Percentiles rank a stretch among this genome's conserved stretches.
These are phyloP conservation scores for Drosophila rellima DNA, from an alignment of 2,888 invertebrate genomes.

Conservation along the genomic window DNA sequence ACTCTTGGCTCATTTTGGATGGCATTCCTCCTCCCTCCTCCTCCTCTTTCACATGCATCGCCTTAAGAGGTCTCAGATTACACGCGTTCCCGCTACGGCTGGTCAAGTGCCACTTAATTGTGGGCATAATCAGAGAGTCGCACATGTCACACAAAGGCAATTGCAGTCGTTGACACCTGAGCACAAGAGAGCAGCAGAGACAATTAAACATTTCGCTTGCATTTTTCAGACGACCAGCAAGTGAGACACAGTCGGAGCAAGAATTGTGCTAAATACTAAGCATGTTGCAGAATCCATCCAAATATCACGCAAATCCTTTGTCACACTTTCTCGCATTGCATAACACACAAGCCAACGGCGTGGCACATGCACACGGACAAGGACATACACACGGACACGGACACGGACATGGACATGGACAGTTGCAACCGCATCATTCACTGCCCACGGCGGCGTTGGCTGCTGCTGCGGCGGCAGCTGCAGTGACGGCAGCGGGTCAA, in stretches of 20 bases:
- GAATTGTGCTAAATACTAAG: constrained; percentile 66
- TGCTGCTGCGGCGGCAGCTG: constrained; percentile 71
- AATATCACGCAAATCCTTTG: constrained; percentile 86
- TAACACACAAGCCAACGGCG: constrained; percentile 79
- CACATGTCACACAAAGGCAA: constrained; percentile 27
- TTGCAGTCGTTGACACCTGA: constrained; percentile 74
- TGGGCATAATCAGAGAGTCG: constrained; percentile 53
- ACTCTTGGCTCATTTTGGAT: constrained; percentile 25
- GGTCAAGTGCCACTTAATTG: constrained; percentile 70
- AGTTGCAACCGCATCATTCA: constrained; percentile 73
- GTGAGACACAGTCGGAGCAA: constrained; percentile 30
- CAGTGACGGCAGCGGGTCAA: constrained; percentile 74
- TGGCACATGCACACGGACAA: constrained; percentile 50
- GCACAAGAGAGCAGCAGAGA: constrained; percentile 11
- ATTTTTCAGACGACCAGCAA: constrained; percentile 59
- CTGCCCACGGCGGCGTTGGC: constrained; percentile 77
- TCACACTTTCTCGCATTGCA: constrained; percentile 86
- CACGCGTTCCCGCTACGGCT: constrained; percentile 35
- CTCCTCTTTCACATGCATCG: background rate
- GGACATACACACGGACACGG: constrained; percentile 49
- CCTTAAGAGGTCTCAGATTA: constrained; percentile 54
- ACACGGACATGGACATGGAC: constrained; percentile 62
- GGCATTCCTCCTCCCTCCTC: background rate
- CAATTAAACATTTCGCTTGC: constrained; percentile 57
- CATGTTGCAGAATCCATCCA: constrained; percentile 86